Evolutionary conservation across 2,888 invertebrate species (phyloP), one percentile per base, ranked within the genome.

Genomic region (Abscondita cerata): DNA sequence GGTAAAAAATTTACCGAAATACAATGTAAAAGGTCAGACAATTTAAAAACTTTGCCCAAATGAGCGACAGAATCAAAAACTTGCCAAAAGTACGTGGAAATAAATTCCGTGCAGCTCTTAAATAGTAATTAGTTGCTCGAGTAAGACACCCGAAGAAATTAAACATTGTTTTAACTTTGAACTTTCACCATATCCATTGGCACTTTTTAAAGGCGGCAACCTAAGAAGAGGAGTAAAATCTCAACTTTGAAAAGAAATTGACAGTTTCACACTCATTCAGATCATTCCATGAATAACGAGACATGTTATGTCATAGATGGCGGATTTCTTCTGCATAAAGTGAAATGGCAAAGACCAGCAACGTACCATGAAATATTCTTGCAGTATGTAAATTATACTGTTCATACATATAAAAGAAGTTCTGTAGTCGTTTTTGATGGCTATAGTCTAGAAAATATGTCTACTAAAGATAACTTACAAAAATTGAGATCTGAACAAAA

Each of bases 81-180:
- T 41, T 4, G n/a, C 11, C 8, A 20, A 19, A 18, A 18, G 1
- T 18, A 18, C 19, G 5, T 46, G 11, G 20, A 46, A 11, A 20
- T 46, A 20, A 20, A 19, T 5, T 16, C 46, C 11, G 20, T 46
- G 46, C 19, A 46, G 20, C 12, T 46, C 2, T 46, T 18, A 12
- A 18, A 46, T 46, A 46, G 46, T n/a, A 46, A 46, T 46, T 18
- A 46, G 18, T 18, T 46, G 46, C 11, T 46, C 46, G 2, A 46
- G 20, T 11, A 46, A 46, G 20, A 18, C 46, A 6, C 12, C 46
- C 2, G 20, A 46, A 4, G 46, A 46, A 46, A 46, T 46, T 2
- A 18, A 46, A 46, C 2, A 18, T 11, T 46, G 20, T 18, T 46
- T 46, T 46, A 46, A 20, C 1, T 46, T 46, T 18, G 46, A 46